phyloP scores from a whole-genome alignment of 2,113 vertebrate genomes.

The Meleagris gallopavo region DNA sequence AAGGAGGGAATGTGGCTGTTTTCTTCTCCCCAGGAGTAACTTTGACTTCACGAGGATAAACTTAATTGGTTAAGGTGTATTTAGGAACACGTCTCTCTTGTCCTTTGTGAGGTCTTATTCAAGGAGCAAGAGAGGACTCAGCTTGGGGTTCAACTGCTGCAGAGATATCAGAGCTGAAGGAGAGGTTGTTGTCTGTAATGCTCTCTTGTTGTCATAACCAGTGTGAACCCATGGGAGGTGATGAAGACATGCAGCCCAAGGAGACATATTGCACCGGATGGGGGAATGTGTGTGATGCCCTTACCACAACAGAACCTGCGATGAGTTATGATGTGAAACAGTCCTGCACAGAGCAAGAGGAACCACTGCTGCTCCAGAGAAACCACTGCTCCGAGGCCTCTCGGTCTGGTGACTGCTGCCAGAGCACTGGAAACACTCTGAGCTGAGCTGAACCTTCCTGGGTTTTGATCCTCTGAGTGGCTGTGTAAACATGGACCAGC shows the following conservation, averaged over 20 bases:
- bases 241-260: neutral
- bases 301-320: neutral
- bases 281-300: rapidly evolving
- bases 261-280: neutral
- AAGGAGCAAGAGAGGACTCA: neutral
- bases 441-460: neutral
- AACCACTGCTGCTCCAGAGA: neutral
- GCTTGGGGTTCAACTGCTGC: neutral
- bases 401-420: neutral
- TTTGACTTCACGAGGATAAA: neutral
- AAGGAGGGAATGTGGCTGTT: neutral
- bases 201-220: neutral
- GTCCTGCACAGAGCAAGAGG: neutral
- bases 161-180: neutral
- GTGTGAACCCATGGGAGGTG: rapidly evolving
- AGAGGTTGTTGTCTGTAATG: neutral
- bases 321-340: neutral
- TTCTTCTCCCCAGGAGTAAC: neutral
- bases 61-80: neutral
- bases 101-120: neutral
- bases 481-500: neutral
- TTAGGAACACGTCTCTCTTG: neutral
- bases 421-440: neutral
- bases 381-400: neutral
- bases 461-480: neutral